Evolutionary conservation across 2,113 vertebrate species (phyloP).

Genomic region (Meles meles): DNA sequence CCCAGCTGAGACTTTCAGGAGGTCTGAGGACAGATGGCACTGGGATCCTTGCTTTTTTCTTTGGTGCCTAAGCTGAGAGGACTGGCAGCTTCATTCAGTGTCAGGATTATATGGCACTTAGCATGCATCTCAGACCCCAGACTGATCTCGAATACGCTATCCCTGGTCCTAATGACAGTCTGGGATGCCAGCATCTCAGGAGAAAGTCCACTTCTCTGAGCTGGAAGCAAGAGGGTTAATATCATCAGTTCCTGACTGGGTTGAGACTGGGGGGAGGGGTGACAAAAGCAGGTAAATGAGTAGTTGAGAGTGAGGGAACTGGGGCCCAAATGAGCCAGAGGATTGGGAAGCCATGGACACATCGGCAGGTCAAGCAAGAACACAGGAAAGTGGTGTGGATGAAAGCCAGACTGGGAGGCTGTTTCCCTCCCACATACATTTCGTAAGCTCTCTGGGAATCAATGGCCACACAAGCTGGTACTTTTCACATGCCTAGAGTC

Average conservation of each 20-base stretch:
- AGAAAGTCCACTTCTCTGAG: not conserved
- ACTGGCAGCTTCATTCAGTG: not conserved
- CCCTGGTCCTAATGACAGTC: not conserved
- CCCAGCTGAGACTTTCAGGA: not conserved
- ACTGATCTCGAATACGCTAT: not conserved
- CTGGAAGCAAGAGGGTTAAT: not conserved
- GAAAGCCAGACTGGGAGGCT: not conserved
- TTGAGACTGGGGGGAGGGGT: not conserved
- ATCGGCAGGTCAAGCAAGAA: not conserved
- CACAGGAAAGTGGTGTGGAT: not conserved
- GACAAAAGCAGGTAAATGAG: not conserved
- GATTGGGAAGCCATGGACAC: not conserved
- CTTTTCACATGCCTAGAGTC: not conserved
- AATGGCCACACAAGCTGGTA: not conserved
- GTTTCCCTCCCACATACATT: not conserved
- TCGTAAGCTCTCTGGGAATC: not conserved
- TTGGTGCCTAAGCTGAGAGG: not conserved
- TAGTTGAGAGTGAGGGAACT: not conserved
- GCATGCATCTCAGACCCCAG: not conserved
- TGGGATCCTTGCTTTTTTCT: not conserved
- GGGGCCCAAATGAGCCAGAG: too few relatives aligned
- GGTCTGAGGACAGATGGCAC: not conserved
- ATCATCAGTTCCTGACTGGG: not conserved
- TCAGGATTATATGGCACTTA: not conserved
- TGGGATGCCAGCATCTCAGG: not conserved